Conservation (phyloP, 2,113 vertebrate genomes). For the Diadophis punctatus region DNA sequence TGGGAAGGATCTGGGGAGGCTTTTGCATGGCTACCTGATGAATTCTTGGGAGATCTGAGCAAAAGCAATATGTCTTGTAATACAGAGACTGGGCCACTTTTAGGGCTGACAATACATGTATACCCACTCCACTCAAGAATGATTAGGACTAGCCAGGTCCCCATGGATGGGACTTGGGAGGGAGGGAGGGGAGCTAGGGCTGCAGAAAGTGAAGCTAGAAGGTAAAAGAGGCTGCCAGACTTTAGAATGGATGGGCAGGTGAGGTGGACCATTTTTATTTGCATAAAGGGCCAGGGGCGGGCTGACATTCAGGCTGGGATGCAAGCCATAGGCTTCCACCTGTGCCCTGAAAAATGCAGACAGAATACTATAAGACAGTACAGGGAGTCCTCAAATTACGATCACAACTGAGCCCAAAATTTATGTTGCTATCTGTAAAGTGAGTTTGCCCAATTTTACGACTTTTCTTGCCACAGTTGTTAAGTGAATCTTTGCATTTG, state of each 20-base stretch:
- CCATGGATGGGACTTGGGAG: not conserved
- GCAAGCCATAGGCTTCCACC: not conserved
- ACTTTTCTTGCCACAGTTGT: not conserved
- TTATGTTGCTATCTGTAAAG: not conserved
- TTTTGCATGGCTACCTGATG: not conserved
- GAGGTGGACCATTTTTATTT: not conserved
- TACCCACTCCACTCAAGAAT: not conserved
- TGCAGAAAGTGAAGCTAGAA: not conserved
- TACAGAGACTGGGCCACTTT: not conserved
- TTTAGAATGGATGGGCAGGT: not conserved
- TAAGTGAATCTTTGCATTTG: not conserved
- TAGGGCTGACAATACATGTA: not conserved
- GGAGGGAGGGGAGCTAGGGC: not conserved
- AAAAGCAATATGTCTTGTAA: no score
- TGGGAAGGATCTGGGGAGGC: not conserved
- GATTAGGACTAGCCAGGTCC: not conserved
- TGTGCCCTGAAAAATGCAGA: not conserved
- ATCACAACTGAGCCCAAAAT: not conserved
- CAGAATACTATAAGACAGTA: not conserved
- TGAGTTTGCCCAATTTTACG: not conserved
- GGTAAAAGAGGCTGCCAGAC: not conserved
- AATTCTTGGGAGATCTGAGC: no score
- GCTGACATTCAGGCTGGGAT: not conserved
- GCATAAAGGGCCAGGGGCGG: not conserved
- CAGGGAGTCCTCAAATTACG: not conserved